Percentiles rank a stretch among this genome's conserved stretches.
Evolutionary conservation across 2,113 vertebrate species (phyloP).

Genomic region (Barbus barbus): DNA sequence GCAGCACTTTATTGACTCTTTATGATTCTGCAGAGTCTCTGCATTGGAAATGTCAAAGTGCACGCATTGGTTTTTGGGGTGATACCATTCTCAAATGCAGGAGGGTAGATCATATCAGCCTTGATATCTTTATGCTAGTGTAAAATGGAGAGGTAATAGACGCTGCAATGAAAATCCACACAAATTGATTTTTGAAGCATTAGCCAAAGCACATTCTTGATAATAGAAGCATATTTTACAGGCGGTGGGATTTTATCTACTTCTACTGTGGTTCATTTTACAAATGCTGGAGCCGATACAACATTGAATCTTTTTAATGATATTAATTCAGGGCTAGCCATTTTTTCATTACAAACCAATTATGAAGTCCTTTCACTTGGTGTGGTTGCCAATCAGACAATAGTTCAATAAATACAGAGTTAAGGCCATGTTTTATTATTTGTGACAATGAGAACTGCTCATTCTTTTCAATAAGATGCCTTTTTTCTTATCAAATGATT

Average conservation of each 20-base stretch:
- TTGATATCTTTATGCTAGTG: slow-evolving; percentile 16
- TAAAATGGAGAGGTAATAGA: slow-evolving; percentile 26
- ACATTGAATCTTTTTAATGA: slow-evolving; percentile 11
- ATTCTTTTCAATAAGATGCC: slow-evolving; percentile 2
- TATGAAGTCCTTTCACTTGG: not conserved
- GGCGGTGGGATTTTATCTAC: not conserved
- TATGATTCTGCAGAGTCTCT: slow-evolving; percentile 32
- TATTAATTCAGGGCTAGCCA: not conserved
- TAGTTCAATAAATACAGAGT: not conserved
- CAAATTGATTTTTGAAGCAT: slow-evolving; percentile 24
- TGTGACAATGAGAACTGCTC: not conserved
- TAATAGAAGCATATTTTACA: slow-evolving; percentile 22
- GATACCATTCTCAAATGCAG: slow-evolving; percentile 13
- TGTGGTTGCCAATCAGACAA: not conserved
- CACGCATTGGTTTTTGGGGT: slow-evolving; percentile 19
- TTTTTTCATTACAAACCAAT: slow-evolving; percentile 28
- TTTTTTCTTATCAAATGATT: slow-evolving; percentile 37
- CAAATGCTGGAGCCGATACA: not conserved
- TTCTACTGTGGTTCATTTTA: not conserved
- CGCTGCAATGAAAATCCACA: slow-evolving; percentile 14
- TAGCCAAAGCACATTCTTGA: slow-evolving; percentile 1
- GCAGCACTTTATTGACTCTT: slow-evolving; percentile 6
- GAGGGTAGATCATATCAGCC: slow-evolving; percentile 6
- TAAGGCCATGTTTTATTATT: not conserved
- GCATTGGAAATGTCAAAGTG: slow-evolving; percentile 37